Conservation (phyloP, 1,140 invertebrate species). For the Heterodera carotae region DNA sequence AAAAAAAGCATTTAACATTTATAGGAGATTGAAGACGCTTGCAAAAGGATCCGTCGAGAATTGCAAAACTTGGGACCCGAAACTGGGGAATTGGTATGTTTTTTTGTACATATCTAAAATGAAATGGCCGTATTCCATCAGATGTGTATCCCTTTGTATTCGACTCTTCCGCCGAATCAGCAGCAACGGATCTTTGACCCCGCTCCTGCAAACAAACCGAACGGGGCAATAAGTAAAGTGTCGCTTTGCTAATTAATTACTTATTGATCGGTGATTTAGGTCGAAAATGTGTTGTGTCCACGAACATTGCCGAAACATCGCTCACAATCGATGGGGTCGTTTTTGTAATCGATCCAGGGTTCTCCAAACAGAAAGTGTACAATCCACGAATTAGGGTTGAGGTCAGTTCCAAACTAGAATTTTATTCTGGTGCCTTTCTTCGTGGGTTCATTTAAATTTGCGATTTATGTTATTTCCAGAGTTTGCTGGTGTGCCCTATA, state of each 20-base stretch:
- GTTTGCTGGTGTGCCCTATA: conserved; percentile 92
- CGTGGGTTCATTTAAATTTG: too few species aligned
- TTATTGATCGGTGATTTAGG: conserved; percentile 39
- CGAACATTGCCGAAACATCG: conserved; percentile 98
- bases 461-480: conserved; percentile 12
- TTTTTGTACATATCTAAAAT: conserved; percentile 66
- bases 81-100: conserved; percentile 94
- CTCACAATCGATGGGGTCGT: conserved; percentile 99
- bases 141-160: conserved; percentile 72
- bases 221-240: conserved; percentile 91
- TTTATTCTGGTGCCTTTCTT: too few species aligned
- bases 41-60: conserved; percentile 93
- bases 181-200: conserved; percentile 97
- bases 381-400: conserved; percentile 96
- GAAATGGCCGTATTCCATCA: neutral
- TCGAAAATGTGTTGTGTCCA: conserved; percentile 82
- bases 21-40: conserved; percentile 97
- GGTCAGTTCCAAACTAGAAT: conserved; percentile 68
- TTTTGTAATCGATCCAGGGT: conserved; percentile 99
- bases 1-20: conserved; percentile 57
- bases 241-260: neutral
- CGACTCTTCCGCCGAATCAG: conserved; percentile 91
- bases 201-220: conserved; percentile 81
- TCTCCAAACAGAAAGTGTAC: conserved; percentile 98
- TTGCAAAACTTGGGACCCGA: conserved; percentile 94